A percentile compares a stretch with the other conserved stretches of the same genome.
phyloP scores from a whole-genome alignment of 2,797 vertebrate genomes.

The Myripristis murdjan region DNA sequence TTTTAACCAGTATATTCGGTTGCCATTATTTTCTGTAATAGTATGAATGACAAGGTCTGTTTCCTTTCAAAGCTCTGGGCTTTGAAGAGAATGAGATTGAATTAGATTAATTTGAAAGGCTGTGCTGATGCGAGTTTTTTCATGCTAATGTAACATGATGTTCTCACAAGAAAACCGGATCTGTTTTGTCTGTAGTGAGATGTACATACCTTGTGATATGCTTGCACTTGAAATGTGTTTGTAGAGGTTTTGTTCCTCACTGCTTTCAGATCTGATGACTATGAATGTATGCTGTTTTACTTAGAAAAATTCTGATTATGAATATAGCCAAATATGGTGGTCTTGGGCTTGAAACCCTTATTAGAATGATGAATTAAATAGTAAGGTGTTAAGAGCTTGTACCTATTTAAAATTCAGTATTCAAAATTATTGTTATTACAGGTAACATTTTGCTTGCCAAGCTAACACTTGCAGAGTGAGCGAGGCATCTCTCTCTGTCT shows the following conservation, averaged over 20 bases:
- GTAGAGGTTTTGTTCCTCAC: slow-evolving; percentile 7
- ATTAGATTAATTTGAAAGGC: slow-evolving; percentile 86
- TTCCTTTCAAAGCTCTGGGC: slow-evolving; percentile 83
- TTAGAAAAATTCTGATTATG: background rate
- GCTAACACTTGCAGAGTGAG: no score
- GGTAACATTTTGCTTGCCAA: no score
- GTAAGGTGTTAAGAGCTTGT: no score
- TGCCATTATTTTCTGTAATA: slow-evolving; percentile 81
- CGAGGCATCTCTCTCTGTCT: no score
- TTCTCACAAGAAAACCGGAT: slow-evolving; percentile 69
- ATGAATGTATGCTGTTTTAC: background rate
- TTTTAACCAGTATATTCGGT: slow-evolving; percentile 85
- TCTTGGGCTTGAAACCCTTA: no score
- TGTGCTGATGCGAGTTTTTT: slow-evolving; percentile 70
- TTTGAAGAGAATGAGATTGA: slow-evolving; percentile 86
- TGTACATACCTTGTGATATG: slow-evolving; percentile 55
- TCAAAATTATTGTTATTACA: no score
- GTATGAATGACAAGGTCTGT: slow-evolving; percentile 82
- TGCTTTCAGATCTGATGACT: background rate
- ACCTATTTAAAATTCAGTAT: no score
- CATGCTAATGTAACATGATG: slow-evolving; percentile 77
- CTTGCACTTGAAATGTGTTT: slow-evolving; percentile 34
- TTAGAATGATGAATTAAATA: no score
- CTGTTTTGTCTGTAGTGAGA: slow-evolving; percentile 62
- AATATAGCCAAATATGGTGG: background rate